phyloP scores from a whole-genome alignment of 30 jellyfish, hydroid and myxozoan genomes.

The Cassiopea andromeda region DNA sequence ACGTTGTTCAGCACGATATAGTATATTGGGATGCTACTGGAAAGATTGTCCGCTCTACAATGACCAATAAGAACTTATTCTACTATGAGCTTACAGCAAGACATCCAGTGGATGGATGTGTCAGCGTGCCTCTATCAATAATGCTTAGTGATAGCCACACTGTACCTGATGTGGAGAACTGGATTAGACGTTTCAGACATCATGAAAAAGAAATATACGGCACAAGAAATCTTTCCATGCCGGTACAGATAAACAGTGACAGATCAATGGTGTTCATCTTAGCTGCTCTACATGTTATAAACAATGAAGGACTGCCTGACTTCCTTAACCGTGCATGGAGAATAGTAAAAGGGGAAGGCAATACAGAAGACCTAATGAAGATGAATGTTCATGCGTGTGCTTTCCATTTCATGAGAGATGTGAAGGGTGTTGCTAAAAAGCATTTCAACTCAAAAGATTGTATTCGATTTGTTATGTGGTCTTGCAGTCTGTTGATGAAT shows the following conservation, averaged over 20 bases:
- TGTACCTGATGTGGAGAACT: conserved; percentile 8
- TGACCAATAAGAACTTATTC: too few relatives aligned
- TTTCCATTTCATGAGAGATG: conserved; percentile 5
- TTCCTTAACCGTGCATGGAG: neutral
- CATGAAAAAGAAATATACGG: conserved; percentile 26
- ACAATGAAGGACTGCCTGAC: neutral
- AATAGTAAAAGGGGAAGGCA: neutral
- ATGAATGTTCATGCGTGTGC: conserved; percentile 21
- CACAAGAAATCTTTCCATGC: conserved; percentile 22
- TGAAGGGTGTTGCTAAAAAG: neutral
- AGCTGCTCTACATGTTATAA: conserved; percentile 31
- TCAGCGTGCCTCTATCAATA: conserved; percentile 32
- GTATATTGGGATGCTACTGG: too few relatives aligned
- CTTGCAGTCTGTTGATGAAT: conserved; percentile 7
- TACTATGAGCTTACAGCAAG: conserved; percentile 33
- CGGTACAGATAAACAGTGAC: conserved; percentile 38
- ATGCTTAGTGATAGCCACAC: conserved; percentile 36
- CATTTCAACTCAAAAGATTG: neutral
- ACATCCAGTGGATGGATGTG: conserved; percentile 16
- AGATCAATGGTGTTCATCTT: conserved; percentile 38
- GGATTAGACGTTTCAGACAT: conserved; percentile 19
- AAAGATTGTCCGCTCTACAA: too few relatives aligned
- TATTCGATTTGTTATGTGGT: neutral
- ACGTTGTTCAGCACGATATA: too few relatives aligned
- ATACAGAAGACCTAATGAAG: neutral